phyloP scores from a whole-genome alignment of 2,888 invertebrate genomes.

The Dryadula phaetusa region DNA sequence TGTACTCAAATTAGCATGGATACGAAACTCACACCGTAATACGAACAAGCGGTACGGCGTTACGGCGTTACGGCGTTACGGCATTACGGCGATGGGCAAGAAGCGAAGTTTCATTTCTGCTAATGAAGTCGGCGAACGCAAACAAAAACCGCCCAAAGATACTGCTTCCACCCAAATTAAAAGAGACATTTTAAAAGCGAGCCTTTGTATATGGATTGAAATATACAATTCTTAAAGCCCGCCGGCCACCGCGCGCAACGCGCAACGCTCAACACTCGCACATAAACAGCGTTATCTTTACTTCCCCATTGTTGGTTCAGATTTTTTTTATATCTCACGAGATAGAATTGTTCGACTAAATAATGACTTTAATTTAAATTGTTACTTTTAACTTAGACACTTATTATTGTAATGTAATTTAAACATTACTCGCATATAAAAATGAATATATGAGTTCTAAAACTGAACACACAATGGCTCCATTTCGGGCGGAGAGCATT shows the following conservation, averaged over 20 bases:
- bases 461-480: too few species aligned
- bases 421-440: too few species aligned
- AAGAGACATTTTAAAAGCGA: slow-evolving; percentile 55
- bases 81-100: slow-evolving; percentile 8
- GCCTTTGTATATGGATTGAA: slow-evolving; percentile 33
- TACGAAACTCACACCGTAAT: slow-evolving; percentile 11
- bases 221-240: slow-evolving; percentile 20
- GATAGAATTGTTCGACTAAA: slow-evolving; percentile 5
- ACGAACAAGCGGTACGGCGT: background rate
- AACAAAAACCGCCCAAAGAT: slow-evolving; percentile 56
- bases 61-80: slow-evolving; percentile 10
- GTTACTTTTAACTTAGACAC: background rate
- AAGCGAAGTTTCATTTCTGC: slow-evolving; percentile 57
- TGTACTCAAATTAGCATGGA: slow-evolving; percentile 26
- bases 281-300: slow-evolving; percentile 20
- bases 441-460: too few species aligned
- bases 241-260: background rate
- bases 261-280: background rate
- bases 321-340: slow-evolving; percentile 9
- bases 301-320: slow-evolving; percentile 2
- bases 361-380: slow-evolving; percentile 4
- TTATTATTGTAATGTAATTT: too few species aligned
- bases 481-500: too few species aligned
- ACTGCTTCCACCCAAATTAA: slow-evolving; percentile 57
- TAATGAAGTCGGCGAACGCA: slow-evolving; percentile 59